These are phyloP conservation scores for Dastarcus helophoroides DNA, from an alignment of 2,888 invertebrate genomes.

Conservation along the genomic window DNA sequence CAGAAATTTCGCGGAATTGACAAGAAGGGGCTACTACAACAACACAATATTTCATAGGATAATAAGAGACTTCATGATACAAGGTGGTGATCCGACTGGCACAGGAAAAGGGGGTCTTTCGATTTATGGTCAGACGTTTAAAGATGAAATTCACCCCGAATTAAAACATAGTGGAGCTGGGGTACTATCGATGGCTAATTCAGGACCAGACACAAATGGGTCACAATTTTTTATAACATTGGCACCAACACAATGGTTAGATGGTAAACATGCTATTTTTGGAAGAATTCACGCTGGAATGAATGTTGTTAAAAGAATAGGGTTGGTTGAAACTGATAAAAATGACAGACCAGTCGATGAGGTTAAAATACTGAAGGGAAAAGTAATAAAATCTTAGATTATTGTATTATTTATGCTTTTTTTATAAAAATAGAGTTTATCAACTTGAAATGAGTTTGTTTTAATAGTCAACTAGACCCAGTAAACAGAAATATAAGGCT, in stretches of 20 bases:
- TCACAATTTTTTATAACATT: constrained; percentile 98
- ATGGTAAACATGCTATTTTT: constrained; percentile 96
- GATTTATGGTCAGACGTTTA: constrained; percentile 90
- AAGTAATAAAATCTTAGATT: constrained; percentile 32
- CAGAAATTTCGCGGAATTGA: constrained; percentile 91
- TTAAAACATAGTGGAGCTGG: constrained; percentile 92
- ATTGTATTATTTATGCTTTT: too few relatives aligned
- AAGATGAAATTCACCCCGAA: constrained; percentile 89
- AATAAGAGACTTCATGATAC: constrained; percentile 87
- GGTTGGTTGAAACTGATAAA: constrained; percentile 87
- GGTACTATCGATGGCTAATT: constrained; percentile 95
- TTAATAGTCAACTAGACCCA: too few relatives aligned
- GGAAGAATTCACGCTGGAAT: constrained; percentile 82
- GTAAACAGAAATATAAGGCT: too few relatives aligned
- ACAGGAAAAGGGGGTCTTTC: constrained; percentile 82
- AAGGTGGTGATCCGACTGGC: constrained; percentile 95
- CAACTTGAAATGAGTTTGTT: too few relatives aligned
- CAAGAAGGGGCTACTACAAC: constrained; percentile 89
- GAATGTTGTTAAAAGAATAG: constrained; percentile 84
- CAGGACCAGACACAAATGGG: constrained; percentile 92
- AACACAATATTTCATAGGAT: constrained; percentile 93
- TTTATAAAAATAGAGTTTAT: too few relatives aligned
- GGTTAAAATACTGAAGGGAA: constrained; percentile 60
- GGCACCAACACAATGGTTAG: constrained; percentile 95
- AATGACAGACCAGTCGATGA: constrained; percentile 86